Base-by-base conservation (phyloP, 1,140 invertebrate genomes). In the Leucophenga varia region DNA sequence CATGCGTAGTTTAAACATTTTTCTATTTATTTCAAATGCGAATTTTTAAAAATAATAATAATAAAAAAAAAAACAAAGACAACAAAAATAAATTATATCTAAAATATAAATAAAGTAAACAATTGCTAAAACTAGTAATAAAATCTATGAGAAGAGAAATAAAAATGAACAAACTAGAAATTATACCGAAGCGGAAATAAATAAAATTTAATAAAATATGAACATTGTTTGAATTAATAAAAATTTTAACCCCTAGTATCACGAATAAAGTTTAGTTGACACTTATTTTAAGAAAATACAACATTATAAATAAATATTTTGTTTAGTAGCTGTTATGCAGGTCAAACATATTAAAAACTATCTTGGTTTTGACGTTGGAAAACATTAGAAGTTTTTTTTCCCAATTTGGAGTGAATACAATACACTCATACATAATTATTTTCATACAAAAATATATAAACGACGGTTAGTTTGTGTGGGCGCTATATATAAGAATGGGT, bases 131-230 rank as follows among this genome's bases (percentile, higher is more conserved):
- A 65, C 61, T 64, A 69, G 64, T 64, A 69, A 65, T 64, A 69
- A 64, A 43, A 41, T 18, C 17, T 34, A 43, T 30, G 20, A 40
- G 16, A 40, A 28, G 22, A 68, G 42, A 52, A 42, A 55, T 36
- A 52, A 49, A 42, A 65, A 49, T 12, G 60, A 72, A 71, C 68
- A 72, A 71, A 72, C 69, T 72, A 72, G 64, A 72, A 72, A 68
- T 72, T 72, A 72, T 68, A 72, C 64, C 68, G 68, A 72, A 72
- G 65, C 63, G 64, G 68, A 72, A 71, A 69, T 72, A 64, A 72
- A 72, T 65, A 70, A 63, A 68, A 72, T 63, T 52, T 68, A 61
- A 61, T 61, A 70, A 71, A 60, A 53, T 46, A 54, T 54, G 44
- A 31, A 37, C 41, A 49, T 18, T 32, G 22, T 19, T 38, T 38